These are phyloP conservation scores for Brenthis daphne DNA, from an alignment of 2,888 invertebrate species.

Conservation along the genomic window DNA sequence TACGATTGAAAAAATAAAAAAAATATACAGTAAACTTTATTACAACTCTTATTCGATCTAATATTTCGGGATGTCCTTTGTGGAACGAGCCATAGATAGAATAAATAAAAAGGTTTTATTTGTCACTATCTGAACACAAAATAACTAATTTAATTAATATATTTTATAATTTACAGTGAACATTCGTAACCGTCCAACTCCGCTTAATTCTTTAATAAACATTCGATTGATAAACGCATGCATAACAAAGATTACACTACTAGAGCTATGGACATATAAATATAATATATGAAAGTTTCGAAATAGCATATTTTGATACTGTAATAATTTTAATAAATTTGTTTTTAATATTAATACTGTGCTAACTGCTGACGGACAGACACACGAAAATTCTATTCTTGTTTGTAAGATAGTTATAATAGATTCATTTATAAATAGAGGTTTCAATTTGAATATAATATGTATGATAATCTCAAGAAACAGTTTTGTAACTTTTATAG, in stretches of 20 bases:
- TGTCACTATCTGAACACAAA: no score
- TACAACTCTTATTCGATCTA: neutral
- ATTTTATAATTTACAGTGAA: neutral
- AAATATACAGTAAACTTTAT: neutral
- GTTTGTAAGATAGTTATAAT: neutral
- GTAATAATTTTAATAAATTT: constrained; percentile 5
- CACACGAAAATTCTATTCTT: no score
- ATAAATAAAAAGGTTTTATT: no score
- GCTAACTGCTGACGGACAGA: neutral
- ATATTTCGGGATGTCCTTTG: no score
- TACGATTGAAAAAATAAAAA: neutral
- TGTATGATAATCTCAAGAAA: neutral
- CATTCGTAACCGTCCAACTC: constrained; percentile 7
- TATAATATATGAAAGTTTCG: constrained; percentile 4
- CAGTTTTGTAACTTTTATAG: neutral
- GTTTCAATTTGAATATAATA: neutral
- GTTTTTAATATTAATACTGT: neutral
- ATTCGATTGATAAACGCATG: constrained; percentile 1
- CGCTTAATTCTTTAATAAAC: constrained; percentile 3
- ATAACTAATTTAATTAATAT: no score
- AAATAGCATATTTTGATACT: constrained; percentile 12
- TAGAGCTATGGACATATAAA: constrained; percentile 12
- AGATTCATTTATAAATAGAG: constrained; percentile 3
- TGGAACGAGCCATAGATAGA: no score
- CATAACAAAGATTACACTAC: constrained; percentile 10